Evolutionary conservation across 2,113 vertebrate genomes (phyloP), one percentile per base, ranked within the genome.

Genomic region (Phalacrocorax brasilianus): DNA sequence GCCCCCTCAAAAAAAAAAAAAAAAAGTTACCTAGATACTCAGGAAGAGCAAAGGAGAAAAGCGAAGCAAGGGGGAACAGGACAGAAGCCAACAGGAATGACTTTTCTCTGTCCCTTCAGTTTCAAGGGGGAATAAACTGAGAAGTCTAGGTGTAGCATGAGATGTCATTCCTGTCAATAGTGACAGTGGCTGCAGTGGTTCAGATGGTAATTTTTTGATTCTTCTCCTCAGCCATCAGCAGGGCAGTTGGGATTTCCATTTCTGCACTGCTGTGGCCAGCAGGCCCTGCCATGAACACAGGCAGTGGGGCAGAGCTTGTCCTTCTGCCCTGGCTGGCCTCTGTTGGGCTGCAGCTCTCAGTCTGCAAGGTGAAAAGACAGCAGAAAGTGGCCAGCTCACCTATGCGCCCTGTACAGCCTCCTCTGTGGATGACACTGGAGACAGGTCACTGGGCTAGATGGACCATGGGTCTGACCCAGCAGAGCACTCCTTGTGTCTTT

Each of bases 341-440:
- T 38, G 14, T 26, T 47, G 52, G 35, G 32, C 35, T 35, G 63
- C 59, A 68, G 44, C n/a, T 82, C 16, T 82, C 19, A 6, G n/a
- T 5, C 84, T 73, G 44, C 8, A 27, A 59, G 38, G 18, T 12
- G 40, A 85, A 20, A 32, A 18, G 59, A 15, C 17, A 35, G 24
- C 63, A 67, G 33, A 58, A 81, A 52, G 21, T 6, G 15, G 5
- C 11, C 4, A 3, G 21, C 40, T 53, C 33, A 17, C 10, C 32
- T 14, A 2, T 0, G 1, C 2, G 35, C 14, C 23, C 61, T 16
- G n/a, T 2, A 4, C 45, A 83, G 14, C 27, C 40, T 66, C 40
- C 28, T 61, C 50, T 38, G 8, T 6, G 24, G 42, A 26, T 73
- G 42, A 13, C 26, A 18, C 2, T 40, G 70, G 14, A 76, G 32